A percentile compares a stretch with the other conserved stretches of the same genome.
These are phyloP conservation scores for Carabus problematicus DNA, from an alignment of 2,888 invertebrate species.

Conservation along the genomic window DNA sequence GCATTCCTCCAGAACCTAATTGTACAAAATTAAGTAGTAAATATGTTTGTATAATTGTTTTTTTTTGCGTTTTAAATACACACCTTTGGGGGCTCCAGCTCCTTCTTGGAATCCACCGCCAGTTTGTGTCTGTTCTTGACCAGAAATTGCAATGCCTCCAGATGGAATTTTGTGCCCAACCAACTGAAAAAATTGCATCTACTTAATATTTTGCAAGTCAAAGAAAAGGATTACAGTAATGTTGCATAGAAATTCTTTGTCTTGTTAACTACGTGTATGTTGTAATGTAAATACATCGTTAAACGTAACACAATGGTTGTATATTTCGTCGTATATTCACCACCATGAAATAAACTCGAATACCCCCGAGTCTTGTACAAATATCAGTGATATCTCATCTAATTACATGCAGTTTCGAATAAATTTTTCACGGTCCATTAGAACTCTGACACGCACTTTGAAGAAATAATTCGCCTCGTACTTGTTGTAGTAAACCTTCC, in stretches of 20 bases:
- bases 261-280: neutral
- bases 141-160: conserved; percentile 77
- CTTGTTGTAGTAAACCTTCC: no score
- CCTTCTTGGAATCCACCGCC: conserved; percentile 66
- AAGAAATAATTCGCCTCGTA: no score
- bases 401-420: no score
- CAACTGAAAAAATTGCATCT: conserved; percentile 64
- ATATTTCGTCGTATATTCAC: no score
- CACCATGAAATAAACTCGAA: no score
- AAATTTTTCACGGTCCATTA: no score
- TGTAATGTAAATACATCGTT: no score
- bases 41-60: neutral
- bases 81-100: conserved; percentile 61
- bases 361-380: no score
- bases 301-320: no score
- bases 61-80: conserved; percentile 13
- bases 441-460: no score
- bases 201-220: neutral
- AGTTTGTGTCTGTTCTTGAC: conserved; percentile 72
- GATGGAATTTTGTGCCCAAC: conserved; percentile 79
- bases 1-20: conserved; percentile 68
- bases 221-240: no score
- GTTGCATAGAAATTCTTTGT: neutral
- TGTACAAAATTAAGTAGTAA: neutral
- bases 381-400: no score